Evolutionary conservation across 1,140 invertebrate genomes (phyloP).

Genomic region (Mya arenaria): DNA sequence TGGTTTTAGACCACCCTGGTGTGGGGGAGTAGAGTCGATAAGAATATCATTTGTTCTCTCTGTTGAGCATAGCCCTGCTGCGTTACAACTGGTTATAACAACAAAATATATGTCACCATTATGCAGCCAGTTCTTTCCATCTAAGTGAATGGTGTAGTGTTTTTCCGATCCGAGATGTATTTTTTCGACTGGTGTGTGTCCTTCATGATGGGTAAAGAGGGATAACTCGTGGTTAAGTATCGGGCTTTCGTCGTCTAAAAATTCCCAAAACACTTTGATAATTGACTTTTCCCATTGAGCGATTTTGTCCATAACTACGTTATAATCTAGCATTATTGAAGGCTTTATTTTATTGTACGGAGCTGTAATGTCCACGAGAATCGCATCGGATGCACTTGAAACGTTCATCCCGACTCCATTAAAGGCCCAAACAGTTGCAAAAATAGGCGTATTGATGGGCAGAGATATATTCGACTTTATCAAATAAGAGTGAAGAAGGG

Average conservation of each 20-base stretch:
- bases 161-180: not conserved
- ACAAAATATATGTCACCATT: constrained; percentile 28
- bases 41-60: not conserved
- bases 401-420: constrained; percentile 58
- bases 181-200: constrained; percentile 32
- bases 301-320: not conserved
- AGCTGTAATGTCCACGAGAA: constrained; percentile 55
- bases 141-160: not conserved
- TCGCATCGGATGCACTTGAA: constrained; percentile 46
- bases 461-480: constrained; percentile 41
- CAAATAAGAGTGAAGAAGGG: constrained; percentile 20
- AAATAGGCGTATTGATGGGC: constrained; percentile 36
- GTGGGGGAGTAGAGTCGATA: constrained; percentile 43
- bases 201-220: constrained; percentile 53
- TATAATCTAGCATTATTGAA: too few relatives aligned
- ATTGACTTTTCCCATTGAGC: constrained; percentile 58
- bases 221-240: constrained; percentile 51
- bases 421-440: constrained; percentile 56
- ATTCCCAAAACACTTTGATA: constrained; percentile 60
- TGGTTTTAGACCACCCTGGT: constrained; percentile 15
- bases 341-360: constrained; percentile 30
- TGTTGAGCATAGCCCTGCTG: constrained; percentile 24
- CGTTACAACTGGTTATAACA: constrained; percentile 23
- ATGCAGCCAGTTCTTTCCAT: not conserved
- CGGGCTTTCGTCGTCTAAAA: constrained; percentile 64